These are phyloP conservation scores for Ethmia dodecea DNA, from an alignment of 2,888 invertebrate genomes.

Conservation along the genomic window DNA sequence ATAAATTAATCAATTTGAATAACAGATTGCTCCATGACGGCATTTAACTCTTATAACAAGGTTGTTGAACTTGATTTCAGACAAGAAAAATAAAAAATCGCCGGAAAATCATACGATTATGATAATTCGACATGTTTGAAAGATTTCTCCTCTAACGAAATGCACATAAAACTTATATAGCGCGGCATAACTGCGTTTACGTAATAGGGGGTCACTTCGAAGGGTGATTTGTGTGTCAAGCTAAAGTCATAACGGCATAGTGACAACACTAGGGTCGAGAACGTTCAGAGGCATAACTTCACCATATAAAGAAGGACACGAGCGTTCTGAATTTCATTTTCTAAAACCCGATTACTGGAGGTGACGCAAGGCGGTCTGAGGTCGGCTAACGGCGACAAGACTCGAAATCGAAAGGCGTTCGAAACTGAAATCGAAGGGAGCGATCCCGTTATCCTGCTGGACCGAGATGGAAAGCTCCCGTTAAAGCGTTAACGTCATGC, in stretches of 20 bases:
- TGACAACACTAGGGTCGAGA: constrained; percentile 29
- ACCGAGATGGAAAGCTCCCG: constrained; percentile 71
- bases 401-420: constrained; percentile 70
- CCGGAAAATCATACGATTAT: constrained; percentile 9
- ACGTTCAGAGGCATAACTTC: constrained; percentile 51
- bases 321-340: constrained; percentile 71
- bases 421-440: constrained; percentile 72
- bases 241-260: too few species aligned
- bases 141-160: too few species aligned
- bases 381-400: constrained; percentile 58
- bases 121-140: constrained; percentile 3
- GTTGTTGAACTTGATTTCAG: constrained; percentile 15
- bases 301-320: constrained; percentile 64
- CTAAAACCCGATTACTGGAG: constrained; percentile 70
- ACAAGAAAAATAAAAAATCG: constrained; percentile 16
- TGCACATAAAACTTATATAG: too few species aligned
- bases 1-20: too few species aligned
- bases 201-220: too few species aligned
- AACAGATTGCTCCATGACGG: too few species aligned
- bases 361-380: constrained; percentile 57
- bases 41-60: too few species aligned
- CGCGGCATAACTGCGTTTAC: neutral
- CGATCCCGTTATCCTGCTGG: constrained; percentile 69
- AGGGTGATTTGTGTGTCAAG: too few species aligned
- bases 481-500: constrained; percentile 50